Base-by-base conservation (phyloP, 2,888 invertebrate genomes). In the Volucella inflata region DNA sequence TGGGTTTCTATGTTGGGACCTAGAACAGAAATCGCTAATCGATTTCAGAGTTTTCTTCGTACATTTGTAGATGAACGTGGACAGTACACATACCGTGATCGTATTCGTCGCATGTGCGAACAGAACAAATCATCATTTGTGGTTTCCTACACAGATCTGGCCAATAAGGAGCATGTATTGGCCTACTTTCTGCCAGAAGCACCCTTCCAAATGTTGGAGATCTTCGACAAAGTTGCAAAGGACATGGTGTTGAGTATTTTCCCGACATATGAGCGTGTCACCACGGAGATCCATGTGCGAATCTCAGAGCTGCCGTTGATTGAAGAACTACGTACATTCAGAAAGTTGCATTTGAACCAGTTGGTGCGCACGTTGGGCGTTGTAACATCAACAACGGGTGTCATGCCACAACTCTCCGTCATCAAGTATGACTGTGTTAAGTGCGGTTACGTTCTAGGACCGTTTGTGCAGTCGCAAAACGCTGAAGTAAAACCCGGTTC, bases 111-210 rank as follows among this genome's bases (percentile, higher is more conserved):
- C 57, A 99, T 99, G 98, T 98, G 98, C 89, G 98, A 98, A 91
- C 95, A 95, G 89, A 97, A 97, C 91, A 95, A 96, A 91, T 95
- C 97, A 0, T 98, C 98, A 65, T 96, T 99, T 91, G 95, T 96
- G 55, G 97, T 99, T 0, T 98, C 99, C 89, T 99, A 98, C 92
- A 96, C 97, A 60, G 95, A 96, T 88, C 93, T 99, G 87, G 98
- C 98, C 0, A 94, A 96, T 64, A 95, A 96, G 88, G 98, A 98
- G 90, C 98, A 98, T 91, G 97, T 98, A 0, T 93, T 99, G 59
- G 99, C 99, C 0, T 99, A 98, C 92, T 99, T 99, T 91, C 91
- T 99, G 64, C 99, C 99, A 0, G 99, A 99, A 92, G 99, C 99
- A 0, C 99, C 99, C 0, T 95, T 96, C 87, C 98, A 99, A 93